Base-by-base conservation (phyloP, 2,888 invertebrate species). In the Ctena decussata region DNA sequence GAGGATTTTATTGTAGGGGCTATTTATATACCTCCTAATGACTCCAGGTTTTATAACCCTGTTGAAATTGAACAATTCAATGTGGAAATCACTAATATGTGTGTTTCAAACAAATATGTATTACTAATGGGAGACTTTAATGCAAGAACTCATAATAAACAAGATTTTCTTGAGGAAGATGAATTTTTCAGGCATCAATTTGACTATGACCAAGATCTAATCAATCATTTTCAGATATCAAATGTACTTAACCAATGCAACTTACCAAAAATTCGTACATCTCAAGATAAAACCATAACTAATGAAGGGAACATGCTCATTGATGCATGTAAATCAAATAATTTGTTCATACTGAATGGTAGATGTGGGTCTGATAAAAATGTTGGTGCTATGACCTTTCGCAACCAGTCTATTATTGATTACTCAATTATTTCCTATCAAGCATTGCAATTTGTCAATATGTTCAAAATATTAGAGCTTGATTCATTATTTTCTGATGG, bases 301-400 rank as follows among this genome's bases (percentile, higher is more conserved):
- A 65, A 65, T 65, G 65, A 65, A 65, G 65, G 65, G 35, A 65
- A 65, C 35, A 65, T 65, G 65, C 65, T 65, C 35, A 35, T 65
- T 65, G 65, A 65, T 35, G 0, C 18, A 65, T 35, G 65, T n/a
- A 65, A 35, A 35, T 65, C 35, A 65, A 65, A 65, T 35, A 65
- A 65, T 35, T 65, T 65, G 35, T 65, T 65, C 21, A 65, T 65
- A 12, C 35, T 65, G 1, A 65, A 65, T 24, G 65, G 35, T 35
- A 65, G 65, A 35, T 65, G 65, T 65, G 65, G 65, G 1, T 18
- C 32, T 32, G 65, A 65, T 21, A 65, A 65, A 60, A 65, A 65
- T 65, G 21, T 65, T 35, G 65, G 65, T 35, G 65, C 65, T 21
- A 35, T 65, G 32, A 65, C 65, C 11, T 65, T 65, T 35, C 11